These are phyloP conservation scores for Stenoptilia bipunctidactyla DNA, from an alignment of 2,888 invertebrate genomes.

Conservation along the genomic window DNA sequence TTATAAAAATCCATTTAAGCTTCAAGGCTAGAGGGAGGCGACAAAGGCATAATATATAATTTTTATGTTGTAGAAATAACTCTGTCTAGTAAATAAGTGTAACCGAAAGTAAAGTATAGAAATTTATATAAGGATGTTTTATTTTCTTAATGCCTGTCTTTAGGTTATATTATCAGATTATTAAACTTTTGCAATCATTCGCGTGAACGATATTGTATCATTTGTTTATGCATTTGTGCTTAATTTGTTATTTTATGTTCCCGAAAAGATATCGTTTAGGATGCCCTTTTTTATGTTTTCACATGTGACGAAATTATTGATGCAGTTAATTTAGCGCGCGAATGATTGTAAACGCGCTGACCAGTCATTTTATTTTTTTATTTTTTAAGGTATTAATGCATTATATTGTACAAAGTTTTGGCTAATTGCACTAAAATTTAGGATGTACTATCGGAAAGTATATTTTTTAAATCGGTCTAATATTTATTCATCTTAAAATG, in stretches of 20 bases:
- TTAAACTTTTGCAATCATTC: too few species aligned
- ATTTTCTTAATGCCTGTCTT: constrained; percentile 28
- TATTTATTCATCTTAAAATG: background rate
- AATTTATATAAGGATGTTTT: constrained; percentile 35
- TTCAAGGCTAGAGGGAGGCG: too few species aligned
- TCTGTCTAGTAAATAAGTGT: constrained; percentile 48
- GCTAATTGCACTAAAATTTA: constrained; percentile 2
- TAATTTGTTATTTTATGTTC: too few species aligned
- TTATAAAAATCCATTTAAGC: too few species aligned
- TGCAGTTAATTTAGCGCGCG: too few species aligned
- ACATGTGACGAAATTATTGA: too few species aligned
- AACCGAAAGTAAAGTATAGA: constrained; percentile 43
- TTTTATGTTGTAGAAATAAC: constrained; percentile 59
- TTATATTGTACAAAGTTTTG: constrained; percentile 3
- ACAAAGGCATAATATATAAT: constrained; percentile 32
- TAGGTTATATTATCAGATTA: constrained; percentile 2
- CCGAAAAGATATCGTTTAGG: too few species aligned
- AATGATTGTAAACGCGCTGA: background rate
- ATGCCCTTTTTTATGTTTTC: too few species aligned
- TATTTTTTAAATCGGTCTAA: background rate
- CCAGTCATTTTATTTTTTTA: constrained; percentile 3
- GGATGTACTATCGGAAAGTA: background rate
- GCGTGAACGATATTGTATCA: too few species aligned
- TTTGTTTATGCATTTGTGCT: too few species aligned
- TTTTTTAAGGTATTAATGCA: background rate